A percentile compares a stretch with the other conserved stretches of the same genome.
phyloP scores from a whole-genome alignment of 2,888 invertebrate genomes.

The Pinctada fucata region DNA sequence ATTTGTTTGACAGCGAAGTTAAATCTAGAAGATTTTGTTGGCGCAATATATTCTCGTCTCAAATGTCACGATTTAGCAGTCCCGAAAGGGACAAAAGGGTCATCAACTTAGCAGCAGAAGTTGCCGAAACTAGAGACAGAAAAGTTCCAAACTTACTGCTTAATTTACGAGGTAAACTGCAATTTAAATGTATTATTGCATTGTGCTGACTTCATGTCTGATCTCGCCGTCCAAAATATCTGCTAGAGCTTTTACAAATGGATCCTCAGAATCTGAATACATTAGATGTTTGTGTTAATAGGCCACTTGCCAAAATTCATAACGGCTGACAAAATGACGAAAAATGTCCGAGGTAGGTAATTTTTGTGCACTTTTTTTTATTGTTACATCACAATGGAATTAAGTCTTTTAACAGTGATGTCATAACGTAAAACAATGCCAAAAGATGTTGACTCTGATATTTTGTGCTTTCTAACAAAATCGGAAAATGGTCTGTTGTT shows the following conservation, averaged over 20 bases:
- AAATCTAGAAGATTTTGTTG: neutral
- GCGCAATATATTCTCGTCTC: neutral
- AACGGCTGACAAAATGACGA: no score
- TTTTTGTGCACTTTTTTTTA: no score
- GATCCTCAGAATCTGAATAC: neutral
- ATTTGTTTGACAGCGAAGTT: neutral
- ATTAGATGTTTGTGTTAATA: neutral
- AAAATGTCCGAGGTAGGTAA: no score
- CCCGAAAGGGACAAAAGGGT: conserved; percentile 61
- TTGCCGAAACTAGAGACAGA: conserved; percentile 68
- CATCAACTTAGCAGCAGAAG: conserved; percentile 65
- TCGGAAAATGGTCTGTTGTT: conserved; percentile 20
- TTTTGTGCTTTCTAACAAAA: no score
- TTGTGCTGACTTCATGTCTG: neutral
- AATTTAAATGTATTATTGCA: neutral
- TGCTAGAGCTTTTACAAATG: no score
- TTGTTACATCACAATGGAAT: neutral
- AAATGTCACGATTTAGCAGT: conserved; percentile 42
- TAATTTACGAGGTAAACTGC: conserved; percentile 62
- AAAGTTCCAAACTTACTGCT: conserved; percentile 66
- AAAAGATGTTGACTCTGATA: no score
- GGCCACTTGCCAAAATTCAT: no score
- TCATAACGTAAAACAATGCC: no score
- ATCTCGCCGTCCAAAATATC: neutral
- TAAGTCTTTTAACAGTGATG: no score